These are phyloP conservation scores for Sanderia malayensis DNA, from an alignment of 30 jellyfish, hydroid and myxozoan species.

Conservation along the genomic window DNA sequence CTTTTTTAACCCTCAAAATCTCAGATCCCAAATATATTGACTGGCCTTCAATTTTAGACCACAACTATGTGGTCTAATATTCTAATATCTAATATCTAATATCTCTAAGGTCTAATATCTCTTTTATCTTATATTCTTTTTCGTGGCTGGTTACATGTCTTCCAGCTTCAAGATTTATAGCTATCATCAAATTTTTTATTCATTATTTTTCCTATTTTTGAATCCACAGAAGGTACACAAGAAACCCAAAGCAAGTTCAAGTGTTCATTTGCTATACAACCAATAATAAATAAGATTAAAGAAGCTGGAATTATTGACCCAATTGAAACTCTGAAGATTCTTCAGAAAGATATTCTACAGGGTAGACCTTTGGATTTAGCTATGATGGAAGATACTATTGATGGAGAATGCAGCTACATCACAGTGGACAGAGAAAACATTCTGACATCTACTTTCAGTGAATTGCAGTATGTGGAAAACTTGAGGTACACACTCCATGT, in stretches of 20 bases:
- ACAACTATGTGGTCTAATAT: background rate
- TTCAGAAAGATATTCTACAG: background rate
- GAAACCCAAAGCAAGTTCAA: slow-evolving; percentile 1
- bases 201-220: background rate
- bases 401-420: slow-evolving; percentile 4
- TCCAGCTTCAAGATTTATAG: background rate
- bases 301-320: slow-evolving; percentile 2
- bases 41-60: slow-evolving; percentile 4
- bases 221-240: background rate
- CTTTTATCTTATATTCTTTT: background rate
- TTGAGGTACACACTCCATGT: slow-evolving; percentile 2
- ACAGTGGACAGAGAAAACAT: slow-evolving; percentile 15
- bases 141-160: slow-evolving; percentile 3
- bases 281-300: background rate
- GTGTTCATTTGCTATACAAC: slow-evolving; percentile 1
- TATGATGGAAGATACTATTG: background rate
- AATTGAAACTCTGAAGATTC: slow-evolving; percentile 1
- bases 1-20: background rate
- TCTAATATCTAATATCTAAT: background rate
- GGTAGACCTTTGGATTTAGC: slow-evolving; percentile 2
- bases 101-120: background rate
- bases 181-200: background rate
- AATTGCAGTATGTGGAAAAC: slow-evolving; percentile 11
- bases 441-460: slow-evolving; percentile 22
- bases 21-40: background rate